Conservation (phyloP, 2,113 vertebrate species). For the Casuarius casuarius region DNA sequence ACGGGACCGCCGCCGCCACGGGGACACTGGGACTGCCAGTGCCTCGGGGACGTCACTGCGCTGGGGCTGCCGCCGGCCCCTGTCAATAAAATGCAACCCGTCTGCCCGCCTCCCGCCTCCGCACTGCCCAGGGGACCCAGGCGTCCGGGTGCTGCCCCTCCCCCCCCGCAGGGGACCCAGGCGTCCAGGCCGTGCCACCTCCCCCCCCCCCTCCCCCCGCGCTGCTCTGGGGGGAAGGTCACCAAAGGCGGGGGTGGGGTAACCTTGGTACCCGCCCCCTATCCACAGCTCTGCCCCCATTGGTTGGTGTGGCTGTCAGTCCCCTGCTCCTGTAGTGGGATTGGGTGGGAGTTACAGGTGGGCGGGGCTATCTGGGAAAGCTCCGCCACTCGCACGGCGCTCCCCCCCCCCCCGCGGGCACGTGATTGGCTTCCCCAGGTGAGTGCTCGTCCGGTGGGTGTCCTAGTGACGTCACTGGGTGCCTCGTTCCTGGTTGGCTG, state of each 20-base stretch:
- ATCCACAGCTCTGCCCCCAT: not conserved
- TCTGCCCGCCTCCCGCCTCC: too few species aligned
- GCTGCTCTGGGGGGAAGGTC: too few species aligned
- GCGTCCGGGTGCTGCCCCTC: not conserved
- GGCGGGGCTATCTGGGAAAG: not conserved
- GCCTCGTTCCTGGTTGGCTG: not conserved
- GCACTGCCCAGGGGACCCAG: not conserved
- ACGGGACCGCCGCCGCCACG: too few species aligned
- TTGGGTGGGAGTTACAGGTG: not conserved
- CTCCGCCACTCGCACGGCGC: too few species aligned
- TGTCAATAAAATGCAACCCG: not conserved
- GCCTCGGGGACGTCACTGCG: not conserved
- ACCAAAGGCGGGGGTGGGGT: too few species aligned
- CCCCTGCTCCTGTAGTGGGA: not conserved
- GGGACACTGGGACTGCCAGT: not conserved
- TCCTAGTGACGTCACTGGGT: too few species aligned
- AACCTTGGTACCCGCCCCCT: too few species aligned
- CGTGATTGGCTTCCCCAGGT: not conserved
- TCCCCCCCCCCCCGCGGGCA: not conserved
- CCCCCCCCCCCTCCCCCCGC: not conserved
- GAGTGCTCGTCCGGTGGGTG: not conserved
- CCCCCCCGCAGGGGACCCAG: too few species aligned
- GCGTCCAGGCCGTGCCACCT: not conserved
- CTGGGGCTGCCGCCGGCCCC: not conserved
- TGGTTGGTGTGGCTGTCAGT: not conserved